These are phyloP conservation scores for Cremastinae sp. DNA, from an alignment of 2,888 invertebrate genomes.

Conservation along the genomic window DNA sequence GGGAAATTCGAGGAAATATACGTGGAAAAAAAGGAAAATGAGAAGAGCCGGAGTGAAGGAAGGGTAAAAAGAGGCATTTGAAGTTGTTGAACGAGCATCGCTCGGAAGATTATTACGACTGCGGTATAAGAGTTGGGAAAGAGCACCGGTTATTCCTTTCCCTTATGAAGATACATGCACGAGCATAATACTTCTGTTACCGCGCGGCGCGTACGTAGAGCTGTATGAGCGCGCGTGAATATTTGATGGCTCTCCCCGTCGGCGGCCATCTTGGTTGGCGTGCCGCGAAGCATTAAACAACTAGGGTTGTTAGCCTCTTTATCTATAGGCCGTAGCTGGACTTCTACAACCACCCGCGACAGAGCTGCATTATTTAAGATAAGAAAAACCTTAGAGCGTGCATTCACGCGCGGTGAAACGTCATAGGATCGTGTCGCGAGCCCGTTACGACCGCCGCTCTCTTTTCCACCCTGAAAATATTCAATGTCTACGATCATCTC, in stretches of 20 bases:
- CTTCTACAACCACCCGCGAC: conserved; percentile 64
- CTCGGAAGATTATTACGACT: conserved; percentile 41
- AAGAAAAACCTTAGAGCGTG: conserved; percentile 55
- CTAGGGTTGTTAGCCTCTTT: conserved; percentile 75
- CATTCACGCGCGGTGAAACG: conserved; percentile 22
- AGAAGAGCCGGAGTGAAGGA: conserved; percentile 10
- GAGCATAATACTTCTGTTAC: not conserved
- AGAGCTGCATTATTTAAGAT: conserved; percentile 72
- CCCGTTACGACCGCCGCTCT: conserved; percentile 26
- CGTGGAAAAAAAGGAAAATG: conserved; percentile 6
- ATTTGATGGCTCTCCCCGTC: conserved; percentile 69
- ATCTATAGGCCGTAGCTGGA: conserved; percentile 66
- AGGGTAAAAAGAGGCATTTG: conserved; percentile 27
- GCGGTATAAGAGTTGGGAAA: conserved; percentile 7
- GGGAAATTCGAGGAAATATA: conserved; percentile 23
- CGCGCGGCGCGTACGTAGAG: not conserved
- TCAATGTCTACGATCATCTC: no score
- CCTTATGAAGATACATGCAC: conserved; percentile 1
- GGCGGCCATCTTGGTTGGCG: conserved; percentile 72
- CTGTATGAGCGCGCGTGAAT: conserved; percentile 65
- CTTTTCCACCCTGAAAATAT: not conserved
- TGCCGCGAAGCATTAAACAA: conserved; percentile 74
- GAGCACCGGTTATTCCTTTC: conserved; percentile 17
- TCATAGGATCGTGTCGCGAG: conserved; percentile 1
- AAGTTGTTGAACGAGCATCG: conserved; percentile 49